phyloP scores from a whole-genome alignment of 2,113 vertebrate genomes.

The Chloebia gouldiae region DNA sequence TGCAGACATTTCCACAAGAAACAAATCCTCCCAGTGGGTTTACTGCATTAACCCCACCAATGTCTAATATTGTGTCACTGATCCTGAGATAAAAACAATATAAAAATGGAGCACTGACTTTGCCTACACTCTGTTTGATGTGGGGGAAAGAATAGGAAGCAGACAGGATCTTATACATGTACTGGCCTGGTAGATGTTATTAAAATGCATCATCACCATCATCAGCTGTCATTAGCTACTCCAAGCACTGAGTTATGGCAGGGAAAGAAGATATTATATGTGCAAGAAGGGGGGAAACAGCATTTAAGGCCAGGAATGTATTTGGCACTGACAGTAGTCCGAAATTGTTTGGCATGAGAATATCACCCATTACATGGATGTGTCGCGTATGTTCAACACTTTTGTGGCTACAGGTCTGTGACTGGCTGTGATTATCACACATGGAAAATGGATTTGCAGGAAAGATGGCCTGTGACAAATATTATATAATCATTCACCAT shows the following conservation, averaged over 20 bases:
- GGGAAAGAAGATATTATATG: neutral
- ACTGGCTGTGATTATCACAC: neutral
- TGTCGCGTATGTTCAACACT: neutral
- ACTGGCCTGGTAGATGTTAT: fast-evolving
- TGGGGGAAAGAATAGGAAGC: neutral
- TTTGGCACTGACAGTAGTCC: neutral
- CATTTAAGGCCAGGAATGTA: neutral
- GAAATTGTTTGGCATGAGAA: neutral
- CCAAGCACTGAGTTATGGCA: neutral
- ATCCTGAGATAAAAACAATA: neutral
- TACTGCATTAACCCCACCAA: neutral
- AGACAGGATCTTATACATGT: neutral
- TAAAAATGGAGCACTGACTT: neutral
- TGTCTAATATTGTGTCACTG: neutral
- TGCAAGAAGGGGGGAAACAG: neutral
- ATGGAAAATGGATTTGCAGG: neutral
- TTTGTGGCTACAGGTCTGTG: neutral
- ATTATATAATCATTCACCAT: neutral
- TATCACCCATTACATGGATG: neutral
- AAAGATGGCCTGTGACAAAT: neutral
- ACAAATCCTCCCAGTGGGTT: neutral
- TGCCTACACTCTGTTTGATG: neutral
- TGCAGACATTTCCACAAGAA: fast-evolving
- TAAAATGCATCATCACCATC: neutral
- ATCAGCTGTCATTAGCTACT: neutral